phyloP scores from a whole-genome alignment of 2,888 invertebrate genomes.

The Smittia aterrima region DNA sequence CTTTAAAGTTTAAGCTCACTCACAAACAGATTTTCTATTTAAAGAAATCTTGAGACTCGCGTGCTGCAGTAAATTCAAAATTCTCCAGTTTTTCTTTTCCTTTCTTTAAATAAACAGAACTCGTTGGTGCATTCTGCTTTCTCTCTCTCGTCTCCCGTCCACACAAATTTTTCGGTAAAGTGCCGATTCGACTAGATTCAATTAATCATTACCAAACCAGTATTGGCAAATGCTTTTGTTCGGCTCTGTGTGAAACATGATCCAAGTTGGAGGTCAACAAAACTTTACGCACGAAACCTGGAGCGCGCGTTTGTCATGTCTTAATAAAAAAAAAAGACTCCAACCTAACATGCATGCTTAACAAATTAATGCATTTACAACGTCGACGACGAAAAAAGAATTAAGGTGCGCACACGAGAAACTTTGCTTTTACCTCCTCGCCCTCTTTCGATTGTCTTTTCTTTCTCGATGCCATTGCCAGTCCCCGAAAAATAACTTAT shows the following conservation, averaged over 20 bases:
- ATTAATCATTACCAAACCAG: conserved; percentile 5
- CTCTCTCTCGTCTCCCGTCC: background rate
- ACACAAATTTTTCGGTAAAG: conserved; percentile 6
- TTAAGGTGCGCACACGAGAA: conserved; percentile 30
- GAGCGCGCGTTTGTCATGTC: background rate
- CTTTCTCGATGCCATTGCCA: background rate
- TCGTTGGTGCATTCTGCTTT: background rate
- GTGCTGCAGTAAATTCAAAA: background rate
- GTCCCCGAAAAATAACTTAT: background rate
- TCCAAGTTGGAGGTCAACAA: background rate
- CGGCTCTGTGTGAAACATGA: background rate
- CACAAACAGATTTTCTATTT: background rate
- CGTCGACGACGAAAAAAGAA: background rate
- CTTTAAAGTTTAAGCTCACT: no score
- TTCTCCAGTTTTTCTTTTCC: background rate
- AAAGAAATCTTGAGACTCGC: conserved; percentile 3
- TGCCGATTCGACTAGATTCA: background rate
- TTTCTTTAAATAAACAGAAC: background rate
- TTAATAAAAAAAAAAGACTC: background rate
- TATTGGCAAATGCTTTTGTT: background rate
- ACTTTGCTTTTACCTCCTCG: conserved; percentile 28
- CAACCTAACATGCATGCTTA: background rate
- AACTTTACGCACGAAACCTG: background rate
- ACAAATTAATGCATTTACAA: conserved; percentile 32
- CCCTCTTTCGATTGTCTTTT: conserved; percentile 31